These are phyloP conservation scores for Coracopsis vasa DNA, from an alignment of 2,113 vertebrate genomes.

Conservation along the genomic window DNA sequence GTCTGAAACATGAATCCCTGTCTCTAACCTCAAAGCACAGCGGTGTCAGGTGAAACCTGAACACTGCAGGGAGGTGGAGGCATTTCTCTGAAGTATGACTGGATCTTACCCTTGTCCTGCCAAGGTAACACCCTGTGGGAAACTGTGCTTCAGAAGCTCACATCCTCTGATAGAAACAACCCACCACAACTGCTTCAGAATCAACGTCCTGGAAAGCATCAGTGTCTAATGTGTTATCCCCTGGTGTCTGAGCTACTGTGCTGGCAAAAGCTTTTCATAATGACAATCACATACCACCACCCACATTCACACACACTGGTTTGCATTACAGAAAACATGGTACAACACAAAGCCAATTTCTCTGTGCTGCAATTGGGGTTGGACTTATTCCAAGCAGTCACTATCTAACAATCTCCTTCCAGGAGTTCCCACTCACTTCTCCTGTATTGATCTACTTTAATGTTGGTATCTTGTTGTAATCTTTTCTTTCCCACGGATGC, in stretches of 20 bases:
- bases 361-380: not conserved
- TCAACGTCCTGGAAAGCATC: slow-evolving; percentile 38
- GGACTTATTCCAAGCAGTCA: slow-evolving; percentile 25
- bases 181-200: not conserved
- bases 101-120: not conserved
- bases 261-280: slow-evolving; percentile 43
- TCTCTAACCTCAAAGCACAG: not conserved
- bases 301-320: not conserved
- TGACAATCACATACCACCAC: slow-evolving; percentile 34
- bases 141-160: not conserved
- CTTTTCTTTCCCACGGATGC: not conserved
- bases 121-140: not conserved
- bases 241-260: slow-evolving; percentile 55
- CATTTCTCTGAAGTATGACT: not conserved
- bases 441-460: not conserved
- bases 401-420: slow-evolving; percentile 50
- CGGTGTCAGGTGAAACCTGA: not conserved
- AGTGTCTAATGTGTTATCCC: slow-evolving; percentile 27
- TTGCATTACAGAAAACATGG: slow-evolving; percentile 52
- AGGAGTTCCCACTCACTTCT: slow-evolving; percentile 10
- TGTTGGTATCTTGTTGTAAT: slow-evolving; percentile 40
- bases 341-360: slow-evolving; percentile 20
- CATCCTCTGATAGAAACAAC: not conserved
- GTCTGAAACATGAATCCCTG: not conserved
- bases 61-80: not conserved